phyloP scores from a whole-genome alignment of 2,888 invertebrate species.

The Trissonchulus latispiculum region DNA sequence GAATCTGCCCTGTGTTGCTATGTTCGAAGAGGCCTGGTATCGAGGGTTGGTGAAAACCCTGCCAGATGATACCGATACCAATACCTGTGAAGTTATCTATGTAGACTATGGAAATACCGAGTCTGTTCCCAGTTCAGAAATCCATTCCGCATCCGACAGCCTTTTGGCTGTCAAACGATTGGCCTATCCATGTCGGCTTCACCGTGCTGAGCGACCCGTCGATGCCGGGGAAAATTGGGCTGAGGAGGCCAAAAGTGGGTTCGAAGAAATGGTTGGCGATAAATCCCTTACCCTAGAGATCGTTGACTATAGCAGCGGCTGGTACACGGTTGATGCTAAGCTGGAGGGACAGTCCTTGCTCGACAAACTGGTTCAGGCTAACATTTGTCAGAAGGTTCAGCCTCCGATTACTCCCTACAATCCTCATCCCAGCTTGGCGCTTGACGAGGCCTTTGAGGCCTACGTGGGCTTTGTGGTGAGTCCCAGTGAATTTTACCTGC shows the following conservation, averaged over 20 bases:
- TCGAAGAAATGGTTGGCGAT: neutral
- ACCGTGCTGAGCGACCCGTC: neutral
- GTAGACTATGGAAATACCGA: constrained; percentile 15
- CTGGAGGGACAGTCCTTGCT: neutral
- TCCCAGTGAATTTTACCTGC: neutral
- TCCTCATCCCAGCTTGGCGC: neutral
- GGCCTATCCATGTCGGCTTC: neutral
- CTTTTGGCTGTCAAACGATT: neutral
- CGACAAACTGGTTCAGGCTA: neutral
- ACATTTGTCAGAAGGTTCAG: neutral
- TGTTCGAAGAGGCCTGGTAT: neutral
- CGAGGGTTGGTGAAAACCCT: neutral
- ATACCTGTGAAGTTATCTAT: neutral
- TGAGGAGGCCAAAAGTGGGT: neutral
- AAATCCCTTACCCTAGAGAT: neutral
- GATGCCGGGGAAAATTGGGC: neutral
- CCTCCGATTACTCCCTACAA: neutral
- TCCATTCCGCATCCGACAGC: neutral
- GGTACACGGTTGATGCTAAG: neutral
- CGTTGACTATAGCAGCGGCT: neutral
- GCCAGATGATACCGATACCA: neutral
- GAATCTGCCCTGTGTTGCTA: neutral
- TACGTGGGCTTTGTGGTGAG: neutral
- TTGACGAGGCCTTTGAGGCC: neutral
- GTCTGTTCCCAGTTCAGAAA: neutral